Evolutionary conservation across 2,113 vertebrate species (phyloP).

Genomic region (Baryphthengus martii): DNA sequence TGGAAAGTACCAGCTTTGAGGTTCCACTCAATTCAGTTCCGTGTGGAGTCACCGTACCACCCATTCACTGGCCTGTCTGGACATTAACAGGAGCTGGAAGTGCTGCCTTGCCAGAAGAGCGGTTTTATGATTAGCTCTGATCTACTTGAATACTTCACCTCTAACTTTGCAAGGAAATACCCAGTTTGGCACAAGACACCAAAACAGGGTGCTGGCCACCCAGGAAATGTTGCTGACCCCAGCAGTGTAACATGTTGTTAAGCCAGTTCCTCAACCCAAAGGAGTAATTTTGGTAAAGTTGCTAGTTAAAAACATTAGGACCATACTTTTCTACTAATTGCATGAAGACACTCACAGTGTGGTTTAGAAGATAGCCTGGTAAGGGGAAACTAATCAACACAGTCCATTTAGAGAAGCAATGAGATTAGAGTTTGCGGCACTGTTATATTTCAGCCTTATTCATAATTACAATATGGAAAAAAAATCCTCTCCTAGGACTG

Average conservation of each 20-base stretch:
- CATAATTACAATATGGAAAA: neutral
- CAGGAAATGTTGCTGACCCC: neutral
- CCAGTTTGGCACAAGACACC: neutral
- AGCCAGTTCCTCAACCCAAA: neutral
- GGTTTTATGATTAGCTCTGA: neutral
- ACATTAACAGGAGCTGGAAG: neutral
- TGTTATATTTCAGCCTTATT: neutral
- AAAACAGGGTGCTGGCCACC: neutral
- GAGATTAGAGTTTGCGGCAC: neutral
- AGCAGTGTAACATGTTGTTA: neutral
- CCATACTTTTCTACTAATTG: neutral
- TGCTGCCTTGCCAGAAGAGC: neutral
- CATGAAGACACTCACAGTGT: neutral
- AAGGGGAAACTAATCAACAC: neutral
- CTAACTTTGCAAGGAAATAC: neutral
- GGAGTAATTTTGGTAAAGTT: neutral
- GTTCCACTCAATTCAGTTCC: neutral
- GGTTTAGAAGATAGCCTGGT: neutral
- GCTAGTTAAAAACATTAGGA: neutral
- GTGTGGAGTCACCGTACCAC: accelerated
- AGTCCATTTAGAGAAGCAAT: neutral
- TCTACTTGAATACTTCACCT: neutral
- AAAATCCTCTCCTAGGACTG: neutral
- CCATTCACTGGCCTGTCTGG: neutral
- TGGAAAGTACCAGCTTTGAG: neutral